These are phyloP conservation scores for Drosophila mauritiana DNA, from an alignment of 1,140 invertebrate species.

Conservation along the genomic window DNA sequence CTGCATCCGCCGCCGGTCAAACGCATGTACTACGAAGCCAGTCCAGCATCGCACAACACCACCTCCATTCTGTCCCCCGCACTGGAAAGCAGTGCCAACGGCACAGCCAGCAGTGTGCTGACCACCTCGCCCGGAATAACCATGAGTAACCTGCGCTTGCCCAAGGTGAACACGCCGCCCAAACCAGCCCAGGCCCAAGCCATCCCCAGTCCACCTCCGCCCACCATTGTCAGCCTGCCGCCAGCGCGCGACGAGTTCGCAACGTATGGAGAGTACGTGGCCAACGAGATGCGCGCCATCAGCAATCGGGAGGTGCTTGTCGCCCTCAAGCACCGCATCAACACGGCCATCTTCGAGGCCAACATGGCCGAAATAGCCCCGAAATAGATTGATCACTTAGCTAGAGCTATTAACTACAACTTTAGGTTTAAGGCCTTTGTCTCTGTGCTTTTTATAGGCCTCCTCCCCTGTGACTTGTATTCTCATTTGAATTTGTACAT, in stretches of 20 bases:
- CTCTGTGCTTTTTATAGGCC: slow-evolving; percentile 26
- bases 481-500: slow-evolving; percentile 64
- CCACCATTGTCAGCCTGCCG: slow-evolving; percentile 25
- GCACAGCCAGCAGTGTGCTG: slow-evolving; percentile 20
- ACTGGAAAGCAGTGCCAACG: slow-evolving; percentile 32
- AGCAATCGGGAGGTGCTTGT: slow-evolving; percentile 72
- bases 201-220: slow-evolving; percentile 28
- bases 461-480: slow-evolving; percentile 7
- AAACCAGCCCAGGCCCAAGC: slow-evolving; percentile 52
- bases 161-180: slow-evolving; percentile 45
- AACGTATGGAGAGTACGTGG: slow-evolving; percentile 81
- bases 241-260: slow-evolving; percentile 68
- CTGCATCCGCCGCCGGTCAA: slow-evolving; percentile 54
- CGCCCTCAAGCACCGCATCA: slow-evolving; percentile 82
- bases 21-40: slow-evolving; percentile 68
- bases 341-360: slow-evolving; percentile 82
- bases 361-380: slow-evolving; percentile 77
- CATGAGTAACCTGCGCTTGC: slow-evolving; percentile 51
- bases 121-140: slow-evolving; percentile 37
- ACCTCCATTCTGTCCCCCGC: slow-evolving; percentile 57
- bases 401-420: slow-evolving; percentile 49
- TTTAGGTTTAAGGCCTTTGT: slow-evolving; percentile 55
- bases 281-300: slow-evolving; percentile 80
- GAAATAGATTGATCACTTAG: slow-evolving; percentile 60
- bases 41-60: slow-evolving; percentile 32